Evolutionary conservation across 2,797 vertebrate genomes (phyloP).

Genomic region (Chelonia mydas): DNA sequence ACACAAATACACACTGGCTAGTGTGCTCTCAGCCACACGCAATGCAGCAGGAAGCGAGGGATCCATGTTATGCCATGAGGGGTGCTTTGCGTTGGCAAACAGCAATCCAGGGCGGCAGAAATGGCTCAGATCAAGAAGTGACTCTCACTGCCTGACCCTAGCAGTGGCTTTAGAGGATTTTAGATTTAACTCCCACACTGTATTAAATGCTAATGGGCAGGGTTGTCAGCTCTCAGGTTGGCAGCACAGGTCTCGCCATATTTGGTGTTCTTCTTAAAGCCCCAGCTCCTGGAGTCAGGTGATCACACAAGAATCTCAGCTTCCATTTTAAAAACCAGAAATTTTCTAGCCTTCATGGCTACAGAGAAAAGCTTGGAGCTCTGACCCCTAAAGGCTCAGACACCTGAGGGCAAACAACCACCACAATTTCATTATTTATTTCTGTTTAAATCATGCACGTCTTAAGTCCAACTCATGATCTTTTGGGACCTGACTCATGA

Average conservation of each 20-base stretch:
- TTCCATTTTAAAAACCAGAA: neutral
- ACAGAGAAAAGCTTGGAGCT: neutral
- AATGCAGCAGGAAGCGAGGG: neutral
- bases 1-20: too few relatives aligned
- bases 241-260: neutral
- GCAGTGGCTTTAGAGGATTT: neutral
- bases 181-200: neutral
- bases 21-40: too few relatives aligned
- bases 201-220: neutral
- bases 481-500: neutral
- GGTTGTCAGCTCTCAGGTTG: neutral
- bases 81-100: neutral
- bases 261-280: neutral
- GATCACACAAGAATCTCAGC: neutral
- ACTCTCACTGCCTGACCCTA: neutral
- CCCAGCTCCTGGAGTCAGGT: neutral
- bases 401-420: neutral
- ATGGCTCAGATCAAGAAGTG: neutral
- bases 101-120: neutral
- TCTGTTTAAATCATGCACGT: neutral
- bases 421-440: neutral
- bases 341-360: neutral
- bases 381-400: neutral
- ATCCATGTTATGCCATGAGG: neutral
- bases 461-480: neutral